Conservation (phyloP, 2,113 vertebrate species). For the Myxocyprinus asiaticus region DNA sequence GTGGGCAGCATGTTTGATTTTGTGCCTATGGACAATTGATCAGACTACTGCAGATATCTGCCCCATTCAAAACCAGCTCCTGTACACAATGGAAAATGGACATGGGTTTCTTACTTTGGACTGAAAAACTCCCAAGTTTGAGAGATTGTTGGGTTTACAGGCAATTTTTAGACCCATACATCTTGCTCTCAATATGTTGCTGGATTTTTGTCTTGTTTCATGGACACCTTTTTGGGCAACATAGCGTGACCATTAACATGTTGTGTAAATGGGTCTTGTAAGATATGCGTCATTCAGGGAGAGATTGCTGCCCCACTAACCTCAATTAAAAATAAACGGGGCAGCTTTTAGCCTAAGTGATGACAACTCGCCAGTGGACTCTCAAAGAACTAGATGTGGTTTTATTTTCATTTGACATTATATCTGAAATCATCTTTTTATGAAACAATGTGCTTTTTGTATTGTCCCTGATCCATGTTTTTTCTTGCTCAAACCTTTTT, state of each 20-base stretch:
- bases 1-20: constrained; percentile 25
- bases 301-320: constrained; percentile 30
- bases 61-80: background rate
- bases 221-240: constrained; percentile 36
- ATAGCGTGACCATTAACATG: no score
- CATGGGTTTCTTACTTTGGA: constrained; percentile 50
- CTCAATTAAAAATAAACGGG: constrained; percentile 24
- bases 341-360: constrained; percentile 11
- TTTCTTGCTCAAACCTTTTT: constrained; percentile 32
- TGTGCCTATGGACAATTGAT: constrained; percentile 41
- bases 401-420: background rate
- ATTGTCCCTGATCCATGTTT: constrained; percentile 11
- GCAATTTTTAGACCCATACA: background rate
- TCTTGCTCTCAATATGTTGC: constrained; percentile 39
- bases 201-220: constrained; percentile 49
- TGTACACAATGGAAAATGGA: constrained; percentile 42
- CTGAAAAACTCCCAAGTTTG: constrained; percentile 43
- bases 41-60: constrained; percentile 15
- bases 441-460: constrained; percentile 5
- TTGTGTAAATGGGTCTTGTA: constrained; percentile 7
- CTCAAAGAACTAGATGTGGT: constrained; percentile 7
- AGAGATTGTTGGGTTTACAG: constrained; percentile 16
- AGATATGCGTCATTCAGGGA: constrained; percentile 7
- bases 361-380: constrained; percentile 23
- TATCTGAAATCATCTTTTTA: background rate